Conservation (phyloP, 1,140 invertebrate genomes). For the Catajapyx aquilonaris region DNA sequence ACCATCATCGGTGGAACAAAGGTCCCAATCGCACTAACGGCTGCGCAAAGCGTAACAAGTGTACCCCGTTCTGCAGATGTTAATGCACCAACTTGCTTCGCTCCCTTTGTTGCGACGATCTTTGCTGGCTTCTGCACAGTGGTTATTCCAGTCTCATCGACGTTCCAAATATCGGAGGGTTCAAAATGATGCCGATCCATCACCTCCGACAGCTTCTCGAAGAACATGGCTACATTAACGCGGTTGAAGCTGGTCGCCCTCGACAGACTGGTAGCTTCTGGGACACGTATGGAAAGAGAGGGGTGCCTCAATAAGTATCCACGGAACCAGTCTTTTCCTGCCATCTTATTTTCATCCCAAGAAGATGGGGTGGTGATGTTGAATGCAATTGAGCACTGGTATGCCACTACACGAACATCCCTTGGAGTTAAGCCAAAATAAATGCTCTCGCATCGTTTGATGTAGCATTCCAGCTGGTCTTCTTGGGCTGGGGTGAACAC, state of each 20-base stretch:
- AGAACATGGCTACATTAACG: background rate
- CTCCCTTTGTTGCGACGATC: constrained; percentile 11
- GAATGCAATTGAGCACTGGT: too few species aligned
- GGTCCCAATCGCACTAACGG: constrained; percentile 20
- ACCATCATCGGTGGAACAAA: constrained; percentile 21
- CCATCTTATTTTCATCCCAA: too few species aligned
- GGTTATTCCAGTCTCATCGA: constrained; percentile 1
- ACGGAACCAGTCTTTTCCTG: background rate
- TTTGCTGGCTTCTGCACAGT: constrained; percentile 4
- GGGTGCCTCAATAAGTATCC: background rate
- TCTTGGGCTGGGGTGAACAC: too few species aligned
- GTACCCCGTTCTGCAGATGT: constrained; percentile 15
- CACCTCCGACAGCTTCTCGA: background rate
- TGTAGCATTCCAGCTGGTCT: too few species aligned
- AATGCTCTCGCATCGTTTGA: too few species aligned
- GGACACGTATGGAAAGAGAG: background rate
- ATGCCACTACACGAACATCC: too few species aligned
- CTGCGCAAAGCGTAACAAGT: constrained; percentile 19
- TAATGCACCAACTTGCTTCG: constrained; percentile 13
- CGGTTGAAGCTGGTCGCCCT: background rate
- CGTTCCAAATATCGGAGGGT: background rate
- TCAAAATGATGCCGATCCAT: background rate
- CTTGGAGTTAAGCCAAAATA: too few species aligned
- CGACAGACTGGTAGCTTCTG: background rate
- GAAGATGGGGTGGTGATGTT: too few species aligned